Evolutionary conservation across 2,113 vertebrate genomes (phyloP), one percentile per base, ranked within the genome.

Genomic region (Chaetorhynchus papuensis): DNA sequence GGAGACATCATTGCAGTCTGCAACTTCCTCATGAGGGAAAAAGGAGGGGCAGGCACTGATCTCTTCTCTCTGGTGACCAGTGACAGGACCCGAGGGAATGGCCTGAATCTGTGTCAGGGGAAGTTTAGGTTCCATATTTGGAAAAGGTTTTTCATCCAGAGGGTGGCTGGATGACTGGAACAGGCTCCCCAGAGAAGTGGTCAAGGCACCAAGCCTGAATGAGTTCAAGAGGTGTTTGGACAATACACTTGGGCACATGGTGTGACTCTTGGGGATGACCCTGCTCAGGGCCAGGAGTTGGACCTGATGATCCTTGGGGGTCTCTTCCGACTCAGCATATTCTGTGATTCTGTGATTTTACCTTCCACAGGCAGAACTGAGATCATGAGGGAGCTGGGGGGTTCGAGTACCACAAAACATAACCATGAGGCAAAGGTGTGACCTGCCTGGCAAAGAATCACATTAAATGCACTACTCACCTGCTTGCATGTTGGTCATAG

Each of bases 371-470:
- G 16, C 44, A 72, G 76, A 75, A 41, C 26, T 28, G 37, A 39
- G 13, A 60, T n/a, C 45, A 52, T 1, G 11, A 50, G 9, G 27
- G 21, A 42, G 11, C 17, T 42, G 60, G 1, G 1, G 9, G 9
- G 6, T 50, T 84, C 47, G 37, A 44, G 33, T 14, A 13, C 15
- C 30, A 37, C 33, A 41, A 86, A 82, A 77, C 10, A 47, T 28
- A 68, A 23, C 8, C 21, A 24, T 0, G 0, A 64, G 20, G 31
- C 26, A 39, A 66, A 41, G 9, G 31, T 44, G 44, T 72, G 24
- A 68, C 77, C 41, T 15, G 37, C 6, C 49, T 71, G 63, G 15
- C 57, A 69, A 9, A 54, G 11, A 21, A 9, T 56, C 13, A 54
- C 37, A 68, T 26, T 17, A 63, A 57, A 85, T 11, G 31, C n/a